Evolutionary conservation across 2,888 invertebrate species (phyloP), one percentile per base, ranked within the genome.

Genomic region (Prosopocoilus inquinatus): DNA sequence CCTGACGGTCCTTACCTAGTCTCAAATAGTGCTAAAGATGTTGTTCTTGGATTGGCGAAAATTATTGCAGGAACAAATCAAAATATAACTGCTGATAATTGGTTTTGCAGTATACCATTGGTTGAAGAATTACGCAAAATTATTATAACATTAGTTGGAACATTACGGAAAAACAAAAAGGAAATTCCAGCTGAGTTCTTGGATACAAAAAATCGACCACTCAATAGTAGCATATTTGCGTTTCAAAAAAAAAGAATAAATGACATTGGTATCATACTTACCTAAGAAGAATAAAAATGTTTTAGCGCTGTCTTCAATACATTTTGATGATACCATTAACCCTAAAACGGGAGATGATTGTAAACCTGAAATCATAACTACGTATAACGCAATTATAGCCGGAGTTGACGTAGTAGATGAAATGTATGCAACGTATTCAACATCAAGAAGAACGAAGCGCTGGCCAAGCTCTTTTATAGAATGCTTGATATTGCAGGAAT

Each of bases 231-330:
- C 9, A 34, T 34, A 63, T 63, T 58, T 59, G 49, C 5, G 64
- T 63, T 57, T 60, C 64, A 61, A 62, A 65, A 56, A 8, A 59
- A n/a, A n/a, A n/a, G n/a, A n/a, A n/a, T n/a, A 64, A 43, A 55
- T 58, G 9, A 61, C 65, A 9, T 28, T 66, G 9, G 63, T 68
- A 32, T 68, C 67, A 38, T 65, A 68, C 53, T 53, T 61, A 4
- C 62, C 67, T 32, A 67, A 65, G n/a, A 47, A 55, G 53, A 50
- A 55, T 47, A 67, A 68, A 56, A 54, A 54, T 43, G 61, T 67
- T 11, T 8, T 65, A 12, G 32, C 60, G 13, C 39, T 67, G 48
- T 67, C 67, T 15, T 55, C 62, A 2, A 9, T 43, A 3, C 34
- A 34, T 34, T 9, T 34, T 9, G 34, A 34, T 34, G 34, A 7